A percentile compares a stretch with the other conserved stretches of the same genome.
Conservation (phyloP, 2,888 invertebrate species). For the Macrosiphum euphorbiae region DNA sequence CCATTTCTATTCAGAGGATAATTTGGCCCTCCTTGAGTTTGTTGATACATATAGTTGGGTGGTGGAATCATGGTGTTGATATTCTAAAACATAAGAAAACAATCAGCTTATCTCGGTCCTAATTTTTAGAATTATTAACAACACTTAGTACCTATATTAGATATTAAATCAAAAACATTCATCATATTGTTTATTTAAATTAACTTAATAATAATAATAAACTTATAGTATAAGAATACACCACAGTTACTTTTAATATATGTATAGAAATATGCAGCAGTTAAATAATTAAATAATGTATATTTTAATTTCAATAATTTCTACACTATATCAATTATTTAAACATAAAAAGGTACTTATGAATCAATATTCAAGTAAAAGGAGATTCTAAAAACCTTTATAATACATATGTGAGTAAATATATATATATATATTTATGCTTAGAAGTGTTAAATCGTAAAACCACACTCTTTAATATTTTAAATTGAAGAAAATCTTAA, state of each 20-base stretch:
- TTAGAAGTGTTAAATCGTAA: neutral
- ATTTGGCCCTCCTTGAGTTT: constrained; percentile 59
- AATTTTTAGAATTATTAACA: neutral
- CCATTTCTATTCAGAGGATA: constrained; percentile 58
- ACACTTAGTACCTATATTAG: neutral
- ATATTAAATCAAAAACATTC: neutral
- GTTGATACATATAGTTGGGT: constrained; percentile 61
- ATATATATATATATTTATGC: too few species aligned
- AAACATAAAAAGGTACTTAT: neutral
- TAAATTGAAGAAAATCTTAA: neutral
- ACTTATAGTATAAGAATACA: neutral
- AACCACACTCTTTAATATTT: neutral
- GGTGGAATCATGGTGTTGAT: constrained; percentile 63
- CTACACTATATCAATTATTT: neutral
- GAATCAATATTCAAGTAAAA: too few species aligned
- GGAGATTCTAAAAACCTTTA: too few species aligned
- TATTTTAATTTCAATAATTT: neutral
- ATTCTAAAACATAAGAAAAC: constrained; percentile 44
- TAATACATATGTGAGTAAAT: too few species aligned
- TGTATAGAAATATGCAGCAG: neutral
- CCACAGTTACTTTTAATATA: neutral
- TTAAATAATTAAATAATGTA: neutral
- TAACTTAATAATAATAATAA: neutral
- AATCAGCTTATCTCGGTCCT: neutral
- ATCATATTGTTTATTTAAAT: neutral